Base-by-base conservation (phyloP, 2,888 invertebrate species). In the Osedax frankpressi region DNA sequence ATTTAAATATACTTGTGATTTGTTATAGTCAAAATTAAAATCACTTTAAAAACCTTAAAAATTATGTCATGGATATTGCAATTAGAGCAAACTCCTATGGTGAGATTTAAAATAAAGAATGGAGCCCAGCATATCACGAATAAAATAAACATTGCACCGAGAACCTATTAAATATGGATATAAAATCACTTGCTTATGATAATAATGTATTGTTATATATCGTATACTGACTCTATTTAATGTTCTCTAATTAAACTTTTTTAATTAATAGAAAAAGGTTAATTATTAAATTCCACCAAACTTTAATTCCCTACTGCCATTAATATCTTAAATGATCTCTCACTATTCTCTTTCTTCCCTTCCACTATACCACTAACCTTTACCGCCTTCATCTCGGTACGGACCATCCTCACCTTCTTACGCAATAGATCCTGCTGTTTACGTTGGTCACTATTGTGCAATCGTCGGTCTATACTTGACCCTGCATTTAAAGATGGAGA, bases 381-480 rank as follows among this genome's bases (percentile, higher is more conserved):
- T 14, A 95, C 94, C 0, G 96, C 96, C 84, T 95, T 95, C 82
- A 95, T 94, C 83, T 96, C 94, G 72, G 93, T 88, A 2, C 92
- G 88, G 73, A 94, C 85, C 19, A 44, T 44, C 19, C 44, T 44
- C 6, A 44, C 44, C 19, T 44, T 19, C 19, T 44, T 44, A 19
- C 44, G 44, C 6, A 44, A 11, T 44, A 44, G 19, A 11, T 44
- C 44, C 44, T 44, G 44, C 44, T 44, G 44, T 44, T 19, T 44
- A 11, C 44, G 6, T 11, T 44, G 44, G 19, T 44, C 44, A 11
- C 11, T 44, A 19, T 6, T 11, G 44, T 44, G 6, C 44, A 11
- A 19, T 44, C 44, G 44, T 44, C 44, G 6, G 44, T 44, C 44
- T 11, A 44, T 44, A 44, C 19, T 44, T 19, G 44, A 44, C 19